A percentile compares a stretch with the other conserved stretches of the same genome.
These are phyloP conservation scores for Saturnia pavonia DNA, from an alignment of 2,888 invertebrate genomes.

Conservation along the genomic window DNA sequence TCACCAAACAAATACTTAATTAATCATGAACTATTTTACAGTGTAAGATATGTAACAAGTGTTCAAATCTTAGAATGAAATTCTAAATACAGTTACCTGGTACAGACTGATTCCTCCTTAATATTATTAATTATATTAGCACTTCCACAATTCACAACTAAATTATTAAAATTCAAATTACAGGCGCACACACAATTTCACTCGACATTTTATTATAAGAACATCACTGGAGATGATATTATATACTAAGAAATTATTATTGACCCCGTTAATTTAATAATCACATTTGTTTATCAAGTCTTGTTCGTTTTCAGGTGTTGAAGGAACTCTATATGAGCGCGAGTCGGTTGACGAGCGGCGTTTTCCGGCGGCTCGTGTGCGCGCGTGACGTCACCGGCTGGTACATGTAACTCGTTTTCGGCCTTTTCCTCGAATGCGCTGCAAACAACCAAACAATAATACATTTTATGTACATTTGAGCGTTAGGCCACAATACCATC, in stretches of 20 bases:
- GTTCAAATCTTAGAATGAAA: constrained; percentile 55
- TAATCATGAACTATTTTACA: constrained; percentile 46
- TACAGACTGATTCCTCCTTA: constrained; percentile 50
- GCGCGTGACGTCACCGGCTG: constrained; percentile 68
- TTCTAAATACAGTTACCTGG: constrained; percentile 63
- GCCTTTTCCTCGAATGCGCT: constrained; percentile 76
- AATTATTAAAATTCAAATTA: constrained; percentile 45
- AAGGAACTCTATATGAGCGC: constrained; percentile 57
- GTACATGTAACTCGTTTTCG: constrained; percentile 71
- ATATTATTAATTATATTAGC: constrained; percentile 13
- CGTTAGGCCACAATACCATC: too few relatives aligned
- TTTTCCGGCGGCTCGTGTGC: constrained; percentile 83
- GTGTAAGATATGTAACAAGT: constrained; percentile 79
- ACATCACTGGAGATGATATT: constrained; percentile 49
- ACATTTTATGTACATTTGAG: too few relatives aligned
- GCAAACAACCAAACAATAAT: constrained; percentile 29
- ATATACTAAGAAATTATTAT: constrained; percentile 23
- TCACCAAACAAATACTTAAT: background rate
- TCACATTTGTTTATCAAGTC: constrained; percentile 51
- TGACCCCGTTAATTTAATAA: constrained; percentile 49
- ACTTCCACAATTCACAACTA: constrained; percentile 47
- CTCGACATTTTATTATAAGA: constrained; percentile 39
- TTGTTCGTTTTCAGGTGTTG: constrained; percentile 6
- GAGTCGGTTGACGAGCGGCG: constrained; percentile 82
- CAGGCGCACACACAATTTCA: constrained; percentile 24